Conservation (phyloP, 2,888 invertebrate species). For the Tricholauxania praeusta region DNA sequence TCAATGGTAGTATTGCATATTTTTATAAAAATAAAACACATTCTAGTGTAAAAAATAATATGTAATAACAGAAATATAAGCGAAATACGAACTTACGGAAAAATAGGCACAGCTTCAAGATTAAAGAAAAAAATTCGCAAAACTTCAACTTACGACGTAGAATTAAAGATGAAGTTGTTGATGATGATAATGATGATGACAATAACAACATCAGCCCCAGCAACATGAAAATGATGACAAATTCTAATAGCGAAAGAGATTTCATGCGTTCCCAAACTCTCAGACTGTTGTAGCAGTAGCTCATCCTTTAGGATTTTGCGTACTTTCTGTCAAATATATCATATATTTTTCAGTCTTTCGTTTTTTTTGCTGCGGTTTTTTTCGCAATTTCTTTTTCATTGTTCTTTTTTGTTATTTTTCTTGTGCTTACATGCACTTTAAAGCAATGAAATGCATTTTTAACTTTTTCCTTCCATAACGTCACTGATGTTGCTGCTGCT, state of each 20-base stretch:
- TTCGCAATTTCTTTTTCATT: background rate
- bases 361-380: background rate
- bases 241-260: slow-evolving; percentile 8
- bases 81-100: no score
- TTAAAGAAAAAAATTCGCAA: no score
- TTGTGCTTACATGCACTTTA: slow-evolving; percentile 5
- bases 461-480: background rate
- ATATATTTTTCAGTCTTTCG: background rate
- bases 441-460: slow-evolving; percentile 25
- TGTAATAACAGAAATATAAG: no score
- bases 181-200: background rate
- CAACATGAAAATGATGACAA: slow-evolving; percentile 11
- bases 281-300: background rate
- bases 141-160: no score
- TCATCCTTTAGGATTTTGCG: background rate
- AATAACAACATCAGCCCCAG: background rate
- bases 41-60: no score
- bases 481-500: background rate
- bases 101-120: no score
- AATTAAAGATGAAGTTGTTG: slow-evolving; percentile 5
- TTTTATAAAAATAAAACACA: no score
- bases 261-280: slow-evolving; percentile 6
- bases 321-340: background rate
- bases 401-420: background rate
- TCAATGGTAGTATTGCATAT: no score